A percentile compares a stretch with the other conserved stretches of the same genome.
These are phyloP conservation scores for Oryctes rhinoceros DNA, from an alignment of 1,140 invertebrate genomes.

Conservation along the genomic window DNA sequence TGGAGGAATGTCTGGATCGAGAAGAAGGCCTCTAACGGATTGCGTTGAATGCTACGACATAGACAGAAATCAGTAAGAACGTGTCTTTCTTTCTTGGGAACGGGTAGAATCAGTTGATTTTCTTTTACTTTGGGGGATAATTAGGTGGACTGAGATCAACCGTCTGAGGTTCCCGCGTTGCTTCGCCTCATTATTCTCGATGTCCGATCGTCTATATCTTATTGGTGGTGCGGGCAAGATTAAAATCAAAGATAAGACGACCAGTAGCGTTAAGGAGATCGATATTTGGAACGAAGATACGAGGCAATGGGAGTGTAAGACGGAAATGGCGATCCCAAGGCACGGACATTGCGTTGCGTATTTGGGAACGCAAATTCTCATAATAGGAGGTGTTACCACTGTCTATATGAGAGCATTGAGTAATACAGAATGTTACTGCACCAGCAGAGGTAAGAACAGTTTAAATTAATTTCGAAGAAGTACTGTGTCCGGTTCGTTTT, in stretches of 20 bases:
- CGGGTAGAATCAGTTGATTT: background rate
- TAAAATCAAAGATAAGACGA: slow-evolving; percentile 63
- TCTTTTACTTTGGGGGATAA: background rate
- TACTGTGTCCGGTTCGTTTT: too few species aligned
- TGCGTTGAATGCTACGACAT: slow-evolving; percentile 71
- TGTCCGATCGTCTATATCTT: slow-evolving; percentile 67
- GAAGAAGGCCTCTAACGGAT: slow-evolving; percentile 63
- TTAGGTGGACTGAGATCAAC: slow-evolving; percentile 67
- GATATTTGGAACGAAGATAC: slow-evolving; percentile 67
- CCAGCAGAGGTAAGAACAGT: slow-evolving; percentile 59
- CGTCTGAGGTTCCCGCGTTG: slow-evolving; percentile 62
- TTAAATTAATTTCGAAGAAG: too few species aligned
- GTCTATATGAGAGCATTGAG: slow-evolving; percentile 68
- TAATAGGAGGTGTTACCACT: slow-evolving; percentile 70
- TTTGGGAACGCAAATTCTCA: slow-evolving; percentile 68
- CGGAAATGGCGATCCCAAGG: slow-evolving; percentile 67
- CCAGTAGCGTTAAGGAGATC: slow-evolving; percentile 66
- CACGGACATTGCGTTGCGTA: slow-evolving; percentile 70
- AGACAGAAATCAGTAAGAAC: slow-evolving; percentile 63
- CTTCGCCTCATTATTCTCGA: slow-evolving; percentile 65
- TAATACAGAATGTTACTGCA: slow-evolving; percentile 70
- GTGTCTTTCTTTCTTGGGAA: background rate
- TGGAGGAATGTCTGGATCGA: slow-evolving; percentile 69
- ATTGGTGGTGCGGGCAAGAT: slow-evolving; percentile 68
- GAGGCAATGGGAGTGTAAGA: slow-evolving; percentile 64